These are phyloP conservation scores for Nasonia longicornis DNA, from an alignment of 1,140 invertebrate species.

Conservation along the genomic window DNA sequence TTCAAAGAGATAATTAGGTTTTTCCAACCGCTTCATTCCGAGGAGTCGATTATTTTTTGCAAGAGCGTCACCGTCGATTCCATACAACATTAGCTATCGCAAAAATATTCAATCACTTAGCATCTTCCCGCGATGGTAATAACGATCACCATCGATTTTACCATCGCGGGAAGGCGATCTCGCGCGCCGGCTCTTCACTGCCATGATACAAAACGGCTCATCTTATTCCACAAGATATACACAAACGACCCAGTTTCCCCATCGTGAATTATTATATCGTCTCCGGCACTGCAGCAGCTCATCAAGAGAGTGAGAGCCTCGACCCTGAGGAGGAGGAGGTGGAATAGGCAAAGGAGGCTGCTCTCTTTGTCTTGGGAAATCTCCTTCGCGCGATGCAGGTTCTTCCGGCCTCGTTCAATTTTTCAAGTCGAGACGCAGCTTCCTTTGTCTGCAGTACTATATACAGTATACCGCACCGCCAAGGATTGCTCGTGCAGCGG, in stretches of 20 bases:
- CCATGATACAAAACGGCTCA: background rate
- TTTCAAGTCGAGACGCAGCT: background rate
- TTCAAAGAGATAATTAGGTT: background rate
- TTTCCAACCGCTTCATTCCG: background rate
- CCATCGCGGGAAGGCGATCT: too few relatives aligned
- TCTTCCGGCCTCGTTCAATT: conserved; percentile 14
- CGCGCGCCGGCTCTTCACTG: background rate
- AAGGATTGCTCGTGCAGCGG: background rate
- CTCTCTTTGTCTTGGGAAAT: conserved; percentile 7
- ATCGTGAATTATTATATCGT: conserved; percentile 26
- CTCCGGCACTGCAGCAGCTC: background rate
- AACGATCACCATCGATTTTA: too few relatives aligned
- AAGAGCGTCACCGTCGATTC: background rate
- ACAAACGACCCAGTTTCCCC: conserved; percentile 21
- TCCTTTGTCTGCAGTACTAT: background rate
- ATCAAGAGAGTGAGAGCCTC: background rate
- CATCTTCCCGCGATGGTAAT: too few relatives aligned
- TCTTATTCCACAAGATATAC: background rate
- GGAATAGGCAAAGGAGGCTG: background rate
- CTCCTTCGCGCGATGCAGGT: background rate
- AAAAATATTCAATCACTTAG: too few relatives aligned
- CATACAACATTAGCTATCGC: too few relatives aligned
- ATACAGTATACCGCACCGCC: background rate
- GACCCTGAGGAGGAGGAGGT: background rate
- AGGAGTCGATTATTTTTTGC: background rate